A percentile compares a stretch with the other conserved stretches of the same genome.
Conservation (phyloP, 2,113 vertebrate species). For the Percina caprodes region DNA sequence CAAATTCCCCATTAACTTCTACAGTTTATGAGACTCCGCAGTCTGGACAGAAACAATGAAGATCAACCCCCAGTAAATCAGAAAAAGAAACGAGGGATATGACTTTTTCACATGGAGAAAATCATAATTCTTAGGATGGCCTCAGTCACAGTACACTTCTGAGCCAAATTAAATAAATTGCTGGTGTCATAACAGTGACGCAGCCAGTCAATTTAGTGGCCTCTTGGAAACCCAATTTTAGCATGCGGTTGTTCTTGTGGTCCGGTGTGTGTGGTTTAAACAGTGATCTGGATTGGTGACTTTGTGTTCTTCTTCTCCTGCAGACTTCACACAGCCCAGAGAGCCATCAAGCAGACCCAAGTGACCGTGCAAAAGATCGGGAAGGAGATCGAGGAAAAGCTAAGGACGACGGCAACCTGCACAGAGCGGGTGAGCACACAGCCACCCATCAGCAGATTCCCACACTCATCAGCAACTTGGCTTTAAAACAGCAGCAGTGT, state of each 20-base stretch:
- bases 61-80: conserved; percentile 31
- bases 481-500: background rate
- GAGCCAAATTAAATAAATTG: conserved; percentile 37
- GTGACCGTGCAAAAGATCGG: conserved; percentile 98
- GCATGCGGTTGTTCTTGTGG: conserved; percentile 29
- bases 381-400: conserved; percentile 98
- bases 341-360: conserved; percentile 99
- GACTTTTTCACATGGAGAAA: conserved; percentile 37
- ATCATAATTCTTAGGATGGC: conserved; percentile 25
- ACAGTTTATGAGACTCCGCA: conserved; percentile 3
- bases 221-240: conserved; percentile 25
- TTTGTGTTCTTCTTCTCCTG: conserved; percentile 42
- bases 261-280: conserved; percentile 6
- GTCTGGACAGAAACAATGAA: conserved; percentile 16
- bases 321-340: conserved; percentile 97
- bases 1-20: conserved; percentile 38
- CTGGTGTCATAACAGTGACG: conserved; percentile 18
- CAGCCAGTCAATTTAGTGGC: conserved; percentile 28
- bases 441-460: background rate
- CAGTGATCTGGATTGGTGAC: conserved; percentile 32
- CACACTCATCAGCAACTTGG: background rate
- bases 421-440: conserved; percentile 89
- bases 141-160: conserved; percentile 34
- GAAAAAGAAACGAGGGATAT: conserved; percentile 34
- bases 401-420: conserved; percentile 91